Evolutionary conservation across 2,888 invertebrate species (phyloP).

Genomic region (Mechanitis mazaeus): DNA sequence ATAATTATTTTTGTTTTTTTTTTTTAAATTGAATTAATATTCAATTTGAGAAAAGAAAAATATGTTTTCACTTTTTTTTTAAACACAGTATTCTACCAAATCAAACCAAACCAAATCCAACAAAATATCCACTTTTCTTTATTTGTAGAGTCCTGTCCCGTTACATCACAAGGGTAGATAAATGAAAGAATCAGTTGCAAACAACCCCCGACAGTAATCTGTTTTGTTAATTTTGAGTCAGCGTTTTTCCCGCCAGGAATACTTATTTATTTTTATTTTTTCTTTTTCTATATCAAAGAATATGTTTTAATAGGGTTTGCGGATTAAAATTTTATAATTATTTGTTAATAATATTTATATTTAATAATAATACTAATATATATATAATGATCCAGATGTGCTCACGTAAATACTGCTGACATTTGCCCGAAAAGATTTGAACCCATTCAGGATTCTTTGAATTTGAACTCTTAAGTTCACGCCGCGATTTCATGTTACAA

Average conservation of each 20-base stretch:
- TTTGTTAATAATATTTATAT: neutral
- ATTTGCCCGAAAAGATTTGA: too few species aligned
- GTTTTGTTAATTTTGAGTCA: conserved; percentile 71
- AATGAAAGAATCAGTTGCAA: conserved; percentile 63
- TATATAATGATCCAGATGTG: too few species aligned
- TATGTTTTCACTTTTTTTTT: too few species aligned
- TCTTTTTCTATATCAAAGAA: conserved; percentile 22
- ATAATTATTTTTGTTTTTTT: too few species aligned
- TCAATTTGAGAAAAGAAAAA: too few species aligned
- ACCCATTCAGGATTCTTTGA: too few species aligned
- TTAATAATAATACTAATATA: too few species aligned
- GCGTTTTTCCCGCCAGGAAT: conserved; percentile 48
- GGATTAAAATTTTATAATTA: neutral
- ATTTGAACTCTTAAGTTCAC: too few species aligned
- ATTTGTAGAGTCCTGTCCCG: conserved; percentile 9
- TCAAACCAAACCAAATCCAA: neutral
- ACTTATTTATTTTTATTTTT: conserved; percentile 38
- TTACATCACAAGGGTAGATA: conserved; percentile 33
- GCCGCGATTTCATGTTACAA: too few species aligned
- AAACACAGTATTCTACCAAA: too few species aligned
- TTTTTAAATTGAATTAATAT: too few species aligned
- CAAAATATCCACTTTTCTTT: neutral
- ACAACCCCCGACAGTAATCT: conserved; percentile 67
- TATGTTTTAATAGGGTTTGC: conserved; percentile 20
- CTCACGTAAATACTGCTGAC: too few species aligned